Base-by-base conservation (phyloP, 2,888 invertebrate genomes). In the Metellina segmentata region DNA sequence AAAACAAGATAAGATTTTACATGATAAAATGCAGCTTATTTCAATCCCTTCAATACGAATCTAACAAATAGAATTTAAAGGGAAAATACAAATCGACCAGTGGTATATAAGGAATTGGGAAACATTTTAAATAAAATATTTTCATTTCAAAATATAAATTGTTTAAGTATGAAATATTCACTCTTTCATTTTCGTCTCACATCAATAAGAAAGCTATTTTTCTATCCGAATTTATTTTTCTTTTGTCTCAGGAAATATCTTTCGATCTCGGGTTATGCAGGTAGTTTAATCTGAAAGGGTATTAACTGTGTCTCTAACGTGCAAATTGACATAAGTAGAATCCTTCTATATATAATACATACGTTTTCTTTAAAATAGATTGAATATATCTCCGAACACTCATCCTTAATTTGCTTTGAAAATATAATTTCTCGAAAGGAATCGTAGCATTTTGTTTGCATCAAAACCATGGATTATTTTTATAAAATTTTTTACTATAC, bases 21-120 rank as follows among this genome's bases (percentile, higher is more conserved):
- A 16, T 77, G 77, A 77, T 77, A 77, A 77, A 77, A 77, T 77
- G 49, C 77, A 19, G 77, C 51, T 77, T 77, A 77, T 77, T 77
- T 49, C 49, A 16, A 77, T 13, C 51, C 51, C 9, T 77, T 69
- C 69, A 2, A 2, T 69, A 13, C 49, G n/a, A 77, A 77, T 77
- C 49, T 8, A n/a, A 49, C 19, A 75, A 77, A 77, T 51, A 77
- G 51, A 77, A n/a, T n/a, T 20, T 48, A 74, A 74, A 77, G 7
- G 77, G 77, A 16, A 77, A n/a, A 20, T 9, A 77, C 49, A 77
- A 51, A 49, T n/a, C 77, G 77, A 77, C 19, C 51, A 77, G n/a
- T 51, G 51, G 51, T n/a, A 77, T 51, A 51, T 77, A 49, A 77
- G 49, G 77, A 49, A 77, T 49, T 49, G 49, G 49, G 51, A 77